These are phyloP conservation scores for Folsomia candida DNA, from an alignment of 2,888 invertebrate species.

Conservation along the genomic window DNA sequence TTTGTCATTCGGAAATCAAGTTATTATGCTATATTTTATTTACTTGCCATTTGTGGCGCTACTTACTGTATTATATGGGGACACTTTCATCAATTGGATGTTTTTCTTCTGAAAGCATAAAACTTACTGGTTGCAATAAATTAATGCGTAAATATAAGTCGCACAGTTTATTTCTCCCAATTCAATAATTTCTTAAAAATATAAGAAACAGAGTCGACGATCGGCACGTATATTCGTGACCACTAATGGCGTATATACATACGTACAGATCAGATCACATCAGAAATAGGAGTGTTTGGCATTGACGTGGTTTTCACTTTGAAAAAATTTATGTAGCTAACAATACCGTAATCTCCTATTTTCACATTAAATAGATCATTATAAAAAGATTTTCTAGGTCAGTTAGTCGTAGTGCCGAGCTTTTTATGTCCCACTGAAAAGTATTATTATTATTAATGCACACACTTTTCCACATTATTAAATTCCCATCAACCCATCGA, in stretches of 20 bases:
- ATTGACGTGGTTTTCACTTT: not conserved
- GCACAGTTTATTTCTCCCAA: too few relatives aligned
- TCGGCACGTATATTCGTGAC: not conserved
- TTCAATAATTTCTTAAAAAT: not conserved
- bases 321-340: not conserved
- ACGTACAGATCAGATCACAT: not conserved
- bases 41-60: too few relatives aligned
- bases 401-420: not conserved
- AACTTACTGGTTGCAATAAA: too few relatives aligned
- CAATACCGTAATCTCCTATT: not conserved
- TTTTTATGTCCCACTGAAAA: not conserved
- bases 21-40: too few relatives aligned
- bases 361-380: not conserved
- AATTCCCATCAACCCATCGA: not conserved
- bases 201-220: not conserved
- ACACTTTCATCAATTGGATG: too few relatives aligned
- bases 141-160: too few relatives aligned
- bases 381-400: not conserved
- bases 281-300: too few relatives aligned
- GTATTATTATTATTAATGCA: too few relatives aligned
- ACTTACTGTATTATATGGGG: too few relatives aligned
- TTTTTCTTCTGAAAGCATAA: too few relatives aligned
- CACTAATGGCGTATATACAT: not conserved
- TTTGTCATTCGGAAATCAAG: too few relatives aligned
- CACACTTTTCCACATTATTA: not conserved